Percentiles rank a stretch among this genome's conserved stretches.
phyloP scores from a whole-genome alignment of 2,113 vertebrate genomes.

The Paramisgurnus dabryanus region DNA sequence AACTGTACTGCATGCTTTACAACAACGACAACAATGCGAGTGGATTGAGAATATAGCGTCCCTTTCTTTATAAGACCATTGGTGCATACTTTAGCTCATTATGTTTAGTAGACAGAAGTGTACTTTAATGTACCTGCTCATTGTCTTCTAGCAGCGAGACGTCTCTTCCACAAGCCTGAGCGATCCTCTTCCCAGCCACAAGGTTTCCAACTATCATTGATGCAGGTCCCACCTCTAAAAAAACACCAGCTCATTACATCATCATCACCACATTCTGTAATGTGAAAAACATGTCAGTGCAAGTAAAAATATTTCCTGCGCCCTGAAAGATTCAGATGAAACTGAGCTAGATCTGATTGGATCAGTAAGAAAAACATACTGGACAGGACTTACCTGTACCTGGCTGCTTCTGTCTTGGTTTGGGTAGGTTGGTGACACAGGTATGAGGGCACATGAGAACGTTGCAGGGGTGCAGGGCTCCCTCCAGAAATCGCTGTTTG shows the following conservation, averaged over 20 bases:
- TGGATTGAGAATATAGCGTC: no score
- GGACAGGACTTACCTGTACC: conserved; percentile 67
- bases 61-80: no score
- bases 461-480: conserved; percentile 90
- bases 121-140: conserved; percentile 83
- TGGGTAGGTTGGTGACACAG: conserved; percentile 95
- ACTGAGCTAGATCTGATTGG: no score
- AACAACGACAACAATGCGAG: not conserved
- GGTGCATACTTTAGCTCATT: no score
- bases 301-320: no score
- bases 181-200: conserved; percentile 93
- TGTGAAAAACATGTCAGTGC: not conserved
- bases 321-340: no score
- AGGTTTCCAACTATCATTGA: conserved; percentile 97
- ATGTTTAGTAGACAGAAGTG: conserved; percentile 46
- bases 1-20: not conserved
- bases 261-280: not conserved
- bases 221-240: conserved; percentile 90
- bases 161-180: conserved; percentile 92
- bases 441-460: conserved; percentile 96
- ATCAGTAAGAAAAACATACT: not conserved
- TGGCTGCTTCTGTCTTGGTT: conserved; percentile 93
- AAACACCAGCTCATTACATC: not conserved
- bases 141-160: conserved; percentile 90
- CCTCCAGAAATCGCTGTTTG: conserved; percentile 94